Evolutionary conservation across 37 sponge, comb jelly and placozoan species (phyloP).

Genomic region (Sycon ciliatum): DNA sequence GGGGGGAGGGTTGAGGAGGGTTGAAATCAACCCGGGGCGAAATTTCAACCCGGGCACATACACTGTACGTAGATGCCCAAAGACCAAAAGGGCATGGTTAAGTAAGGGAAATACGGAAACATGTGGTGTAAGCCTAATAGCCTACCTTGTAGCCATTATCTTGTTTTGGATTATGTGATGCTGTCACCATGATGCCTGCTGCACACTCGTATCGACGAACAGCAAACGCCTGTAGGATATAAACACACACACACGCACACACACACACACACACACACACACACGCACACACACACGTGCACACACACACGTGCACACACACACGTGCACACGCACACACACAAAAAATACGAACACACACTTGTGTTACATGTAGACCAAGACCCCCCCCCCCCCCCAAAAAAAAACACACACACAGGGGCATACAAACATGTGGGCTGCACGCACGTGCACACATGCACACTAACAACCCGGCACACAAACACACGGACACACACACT

Average conservation of each 20-base stretch:
- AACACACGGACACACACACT: not conserved
- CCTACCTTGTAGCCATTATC: conserved; percentile 96
- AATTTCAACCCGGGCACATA: too few species aligned
- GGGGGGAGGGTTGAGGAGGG: too few species aligned
- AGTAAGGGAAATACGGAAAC: too few species aligned
- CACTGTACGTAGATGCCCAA: too few species aligned
- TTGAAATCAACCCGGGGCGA: too few species aligned
- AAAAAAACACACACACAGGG: too few species aligned
- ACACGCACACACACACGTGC: not conserved
- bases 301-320: not conserved
- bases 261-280: not conserved
- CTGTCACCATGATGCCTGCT: conserved; percentile 93
- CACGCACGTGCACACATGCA: too few species aligned
- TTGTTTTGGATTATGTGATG: conserved; percentile 97
- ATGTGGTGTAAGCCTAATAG: too few species aligned
- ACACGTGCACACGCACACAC: not conserved
- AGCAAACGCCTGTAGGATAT: conserved; percentile 65
- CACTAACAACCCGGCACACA: not conserved
- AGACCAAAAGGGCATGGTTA: too few species aligned
- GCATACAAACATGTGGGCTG: too few species aligned
- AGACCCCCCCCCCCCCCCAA: not conserved
- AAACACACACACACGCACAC: not conserved
- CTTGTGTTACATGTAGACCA: not conserved
- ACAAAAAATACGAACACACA: not conserved
- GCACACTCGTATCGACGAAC: conserved; percentile 50